These are phyloP conservation scores for Stegostoma tigrinum DNA, from an alignment of 2,113 vertebrate genomes.

Conservation along the genomic window DNA sequence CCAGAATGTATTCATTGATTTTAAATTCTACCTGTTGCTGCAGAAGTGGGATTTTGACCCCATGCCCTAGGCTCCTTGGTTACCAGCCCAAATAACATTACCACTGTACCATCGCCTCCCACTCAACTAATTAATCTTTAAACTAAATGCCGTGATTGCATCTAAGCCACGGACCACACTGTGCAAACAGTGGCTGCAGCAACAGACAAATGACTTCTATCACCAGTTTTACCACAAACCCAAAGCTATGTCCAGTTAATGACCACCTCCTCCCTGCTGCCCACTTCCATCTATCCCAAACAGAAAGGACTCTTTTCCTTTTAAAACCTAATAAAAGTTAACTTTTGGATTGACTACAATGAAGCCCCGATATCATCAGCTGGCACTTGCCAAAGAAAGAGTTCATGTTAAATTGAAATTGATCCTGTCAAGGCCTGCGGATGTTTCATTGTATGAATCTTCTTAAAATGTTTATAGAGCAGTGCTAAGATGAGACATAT, in stretches of 20 bases:
- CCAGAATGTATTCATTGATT: background rate
- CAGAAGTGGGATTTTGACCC: too few relatives aligned
- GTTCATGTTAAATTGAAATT: background rate
- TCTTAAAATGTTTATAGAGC: background rate
- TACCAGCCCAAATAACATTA: background rate
- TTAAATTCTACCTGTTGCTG: too few relatives aligned
- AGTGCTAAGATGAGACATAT: background rate
- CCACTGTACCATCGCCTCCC: background rate
- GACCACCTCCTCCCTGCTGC: background rate
- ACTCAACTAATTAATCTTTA: background rate
- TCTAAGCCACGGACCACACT: background rate
- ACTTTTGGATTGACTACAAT: background rate
- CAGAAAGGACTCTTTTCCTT: background rate
- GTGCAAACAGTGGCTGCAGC: background rate
- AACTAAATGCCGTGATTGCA: background rate
- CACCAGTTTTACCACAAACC: background rate
- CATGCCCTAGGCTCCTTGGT: too few relatives aligned
- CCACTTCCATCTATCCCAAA: background rate
- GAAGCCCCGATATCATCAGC: background rate
- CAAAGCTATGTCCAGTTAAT: background rate
- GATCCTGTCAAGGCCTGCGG: background rate
- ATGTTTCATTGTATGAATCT: background rate
- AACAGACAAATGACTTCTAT: background rate
- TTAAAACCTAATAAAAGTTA: constrained; percentile 22
- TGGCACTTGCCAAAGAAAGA: constrained; percentile 13